Evolutionary conservation across 2,113 vertebrate genomes (phyloP), one percentile per base, ranked within the genome.

Genomic region (Falcunculus frontatus): DNA sequence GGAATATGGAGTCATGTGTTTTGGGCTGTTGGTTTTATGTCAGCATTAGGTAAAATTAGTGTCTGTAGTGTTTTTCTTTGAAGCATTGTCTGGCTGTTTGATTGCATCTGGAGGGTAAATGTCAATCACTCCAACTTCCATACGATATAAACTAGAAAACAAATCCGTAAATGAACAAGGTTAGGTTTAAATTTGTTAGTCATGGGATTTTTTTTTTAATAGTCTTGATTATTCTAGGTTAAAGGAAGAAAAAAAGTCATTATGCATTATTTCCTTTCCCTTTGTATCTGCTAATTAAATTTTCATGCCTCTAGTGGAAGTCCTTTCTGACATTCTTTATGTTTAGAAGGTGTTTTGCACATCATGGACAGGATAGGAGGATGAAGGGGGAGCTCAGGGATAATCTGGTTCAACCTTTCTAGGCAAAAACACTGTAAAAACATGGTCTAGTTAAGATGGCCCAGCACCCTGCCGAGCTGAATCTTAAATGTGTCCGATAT

Each of bases 401-500:
- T 22, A 14, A 26, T 15, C 30, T 75, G 70, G 6, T 18, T 60
- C 16, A 21, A 8, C 25, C 8, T 60, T n/a, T 47, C 25, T 19
- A 47, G n/a, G n/a, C 33, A 53, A 59, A 72, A 74, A 15, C 33
- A 17, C 10, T 23, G 15, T 10, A 47, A 41, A 47, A 68, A 16
- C 11, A 4, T 7, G 16, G 20, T 25, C 11, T 26, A 8, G 39
- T 11, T 12, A 2, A 53, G 69, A 16, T 47, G 30, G 25, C 8
- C 62, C 55, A 32, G n/a, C 46, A 53, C 6, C 30, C 39, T 47
- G 47, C 22, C 30, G 41, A 55, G 41, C 13, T 37, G n/a, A 27
- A 35, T 15, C 47, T 13, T 22, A 6, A 16, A 35, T 13, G 11
- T 53, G 26, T 42, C 41, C n/a, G 27, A 1, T 16, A 6, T 0